phyloP scores from a whole-genome alignment of 2,888 invertebrate species.

The Caenorhabditis sp. region DNA sequence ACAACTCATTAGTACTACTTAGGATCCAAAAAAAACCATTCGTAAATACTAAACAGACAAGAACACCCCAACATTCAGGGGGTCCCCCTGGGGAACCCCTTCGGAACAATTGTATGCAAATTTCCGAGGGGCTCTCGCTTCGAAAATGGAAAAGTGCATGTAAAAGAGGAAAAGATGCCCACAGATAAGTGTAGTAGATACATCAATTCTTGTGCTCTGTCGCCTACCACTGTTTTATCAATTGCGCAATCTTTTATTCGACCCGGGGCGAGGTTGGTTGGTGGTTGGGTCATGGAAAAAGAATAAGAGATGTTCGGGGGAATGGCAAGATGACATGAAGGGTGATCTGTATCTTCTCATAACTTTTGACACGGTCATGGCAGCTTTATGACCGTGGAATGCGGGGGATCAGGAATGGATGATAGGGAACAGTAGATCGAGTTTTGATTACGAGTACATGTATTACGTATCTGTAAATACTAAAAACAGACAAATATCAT shows the following conservation, averaged over 20 bases:
- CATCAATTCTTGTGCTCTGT: constrained; percentile 46
- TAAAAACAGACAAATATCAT: too few species aligned
- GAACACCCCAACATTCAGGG: not conserved
- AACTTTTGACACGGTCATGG: constrained; percentile 55
- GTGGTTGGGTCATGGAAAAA: constrained; percentile 44
- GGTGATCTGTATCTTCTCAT: constrained; percentile 57
- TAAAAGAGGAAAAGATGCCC: constrained; percentile 29
- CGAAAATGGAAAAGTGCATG: constrained; percentile 58
- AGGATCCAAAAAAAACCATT: constrained; percentile 13
- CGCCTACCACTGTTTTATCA: constrained; percentile 51
- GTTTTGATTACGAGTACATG: too few species aligned
- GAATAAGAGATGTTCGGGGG: constrained; percentile 3
- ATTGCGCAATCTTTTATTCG: constrained; percentile 67
- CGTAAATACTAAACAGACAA: constrained; percentile 38
- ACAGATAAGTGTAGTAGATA: constrained; percentile 34
- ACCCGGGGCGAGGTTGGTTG: too few species aligned
- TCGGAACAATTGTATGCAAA: not conserved
- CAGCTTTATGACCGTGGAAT: constrained; percentile 47
- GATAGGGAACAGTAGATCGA: too few species aligned
- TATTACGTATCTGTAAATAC: too few species aligned
- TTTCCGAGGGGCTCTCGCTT: constrained; percentile 4
- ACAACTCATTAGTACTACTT: constrained; percentile 1
- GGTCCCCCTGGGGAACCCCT: not conserved
- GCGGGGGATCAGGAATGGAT: not conserved
- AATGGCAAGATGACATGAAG: constrained; percentile 17